Evolutionary conservation across 2,888 invertebrate species (phyloP).

Genomic region (Callyntrura guangdongensis): DNA sequence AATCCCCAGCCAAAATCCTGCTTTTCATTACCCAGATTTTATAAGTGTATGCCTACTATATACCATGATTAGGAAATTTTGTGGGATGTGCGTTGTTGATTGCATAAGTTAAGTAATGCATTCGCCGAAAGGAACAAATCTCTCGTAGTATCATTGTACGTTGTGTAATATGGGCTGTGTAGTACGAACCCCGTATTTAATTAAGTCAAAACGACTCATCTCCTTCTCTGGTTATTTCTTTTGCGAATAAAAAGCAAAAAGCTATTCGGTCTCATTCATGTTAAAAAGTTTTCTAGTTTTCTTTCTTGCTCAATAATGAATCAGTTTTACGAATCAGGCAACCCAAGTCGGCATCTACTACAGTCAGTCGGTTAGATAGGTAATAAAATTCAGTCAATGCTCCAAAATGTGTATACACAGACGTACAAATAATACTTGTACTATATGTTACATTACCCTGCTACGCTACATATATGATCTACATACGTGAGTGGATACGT

Average conservation of each 20-base stretch:
- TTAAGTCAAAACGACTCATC: conserved; percentile 64
- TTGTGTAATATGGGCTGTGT: too few species aligned
- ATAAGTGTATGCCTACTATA: conserved; percentile 10
- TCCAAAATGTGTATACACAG: not conserved
- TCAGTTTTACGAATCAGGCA: conserved; percentile 31
- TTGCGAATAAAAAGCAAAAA: not conserved
- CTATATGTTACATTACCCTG: too few species aligned
- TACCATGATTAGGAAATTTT: conserved; percentile 50
- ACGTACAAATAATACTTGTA: not conserved
- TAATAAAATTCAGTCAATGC: not conserved
- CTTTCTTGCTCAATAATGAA: conserved; percentile 48
- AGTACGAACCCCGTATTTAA: conserved; percentile 56
- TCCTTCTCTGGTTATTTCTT: conserved; percentile 40
- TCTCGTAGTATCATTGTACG: conserved; percentile 42
- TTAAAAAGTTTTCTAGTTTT: conserved; percentile 47
- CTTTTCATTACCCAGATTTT: conserved; percentile 33
- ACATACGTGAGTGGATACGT: not conserved
- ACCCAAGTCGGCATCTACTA: not conserved
- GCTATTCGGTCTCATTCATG: conserved; percentile 31
- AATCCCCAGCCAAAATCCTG: not conserved
- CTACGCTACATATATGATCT: too few species aligned
- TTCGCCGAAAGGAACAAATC: not conserved
- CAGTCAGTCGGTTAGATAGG: not conserved
- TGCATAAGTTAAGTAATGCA: conserved; percentile 58
- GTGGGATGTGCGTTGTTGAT: conserved; percentile 33